These are phyloP conservation scores for Synanthedon formicaeformis DNA, from an alignment of 2,888 invertebrate genomes.

Conservation along the genomic window DNA sequence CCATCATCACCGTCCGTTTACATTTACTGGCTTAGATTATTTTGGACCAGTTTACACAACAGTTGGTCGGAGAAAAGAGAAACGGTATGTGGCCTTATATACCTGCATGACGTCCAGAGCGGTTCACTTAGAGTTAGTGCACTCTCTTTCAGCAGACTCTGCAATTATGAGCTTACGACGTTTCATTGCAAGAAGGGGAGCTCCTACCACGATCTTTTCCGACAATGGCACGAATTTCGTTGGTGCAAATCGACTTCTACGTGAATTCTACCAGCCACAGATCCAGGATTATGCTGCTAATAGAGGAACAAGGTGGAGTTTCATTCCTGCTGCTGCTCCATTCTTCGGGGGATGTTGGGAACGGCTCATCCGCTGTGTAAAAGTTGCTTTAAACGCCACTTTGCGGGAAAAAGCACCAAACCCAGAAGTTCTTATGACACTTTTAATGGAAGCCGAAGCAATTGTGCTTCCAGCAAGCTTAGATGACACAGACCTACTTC, in stretches of 20 bases:
- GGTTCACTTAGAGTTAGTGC: not conserved
- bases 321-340: not conserved
- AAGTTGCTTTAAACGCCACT: not conserved
- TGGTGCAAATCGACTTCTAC: not conserved
- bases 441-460: not conserved
- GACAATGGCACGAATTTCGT: not conserved
- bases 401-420: not conserved
- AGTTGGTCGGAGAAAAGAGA: not conserved
- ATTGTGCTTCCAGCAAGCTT: not conserved
- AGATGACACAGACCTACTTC: not conserved
- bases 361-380: not conserved
- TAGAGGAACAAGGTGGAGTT: too few relatives aligned
- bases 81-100: not conserved
- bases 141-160: not conserved
- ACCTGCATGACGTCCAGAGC: not conserved
- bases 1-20: too few relatives aligned
- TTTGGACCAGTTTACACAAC: not conserved
- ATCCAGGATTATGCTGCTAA: too few relatives aligned
- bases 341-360: not conserved
- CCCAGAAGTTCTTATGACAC: not conserved
- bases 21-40: not conserved
- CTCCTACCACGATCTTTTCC: not conserved
- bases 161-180: not conserved
- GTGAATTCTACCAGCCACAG: not conserved
- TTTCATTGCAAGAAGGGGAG: not conserved